Evolutionary conservation across 2,113 vertebrate species (phyloP), one percentile per base, ranked within the genome.

Genomic region (Eptatretus burgeri): DNA sequence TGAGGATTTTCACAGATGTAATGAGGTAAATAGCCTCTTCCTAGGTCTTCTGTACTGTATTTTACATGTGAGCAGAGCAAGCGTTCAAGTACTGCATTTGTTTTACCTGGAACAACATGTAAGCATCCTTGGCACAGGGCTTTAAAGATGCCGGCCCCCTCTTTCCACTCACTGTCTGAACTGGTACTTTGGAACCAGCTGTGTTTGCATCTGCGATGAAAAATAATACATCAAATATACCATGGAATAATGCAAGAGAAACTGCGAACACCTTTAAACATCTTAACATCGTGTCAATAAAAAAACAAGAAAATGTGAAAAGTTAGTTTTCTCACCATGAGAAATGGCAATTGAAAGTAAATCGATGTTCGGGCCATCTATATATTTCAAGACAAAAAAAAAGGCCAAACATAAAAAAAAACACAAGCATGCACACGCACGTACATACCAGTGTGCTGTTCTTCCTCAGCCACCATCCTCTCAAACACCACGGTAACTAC

Each of bases 401-500:
- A 64, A 41, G 50, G 49, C 12, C 18, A 20, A 20, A 27, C 62
- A 63, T 50, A 14, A 27, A 60, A 5, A 13, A 51, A 41, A 3
- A 41, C 27, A 41, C 27, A 41, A 3, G 7, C 27, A 41, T 7
- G 7, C 27, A 41, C 27, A 41, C 27, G 7, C 27, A 41, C 27
- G 7, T 7, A 41, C 72, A 66, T 63, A 96, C 91, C 89, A 82
- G 79, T 87, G 66, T 78, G 80, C 7, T 72, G 75, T 67, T 88
- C 82, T n/a, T 96, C 91, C 73, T 98, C 91, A 5, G 88, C 85
- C 67, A 94, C 88, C 79, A 98, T 89, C 71, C 91, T 84, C 75
- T 98, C 91, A 70, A 98, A 98, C 27, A 98, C 89, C 13, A 96
- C 89, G 2, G 89, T 96, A 63, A 98, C 91, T 1, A 98, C 91